These are phyloP conservation scores for Halictus rubicundus DNA, from an alignment of 1,140 invertebrate species.

Conservation along the genomic window DNA sequence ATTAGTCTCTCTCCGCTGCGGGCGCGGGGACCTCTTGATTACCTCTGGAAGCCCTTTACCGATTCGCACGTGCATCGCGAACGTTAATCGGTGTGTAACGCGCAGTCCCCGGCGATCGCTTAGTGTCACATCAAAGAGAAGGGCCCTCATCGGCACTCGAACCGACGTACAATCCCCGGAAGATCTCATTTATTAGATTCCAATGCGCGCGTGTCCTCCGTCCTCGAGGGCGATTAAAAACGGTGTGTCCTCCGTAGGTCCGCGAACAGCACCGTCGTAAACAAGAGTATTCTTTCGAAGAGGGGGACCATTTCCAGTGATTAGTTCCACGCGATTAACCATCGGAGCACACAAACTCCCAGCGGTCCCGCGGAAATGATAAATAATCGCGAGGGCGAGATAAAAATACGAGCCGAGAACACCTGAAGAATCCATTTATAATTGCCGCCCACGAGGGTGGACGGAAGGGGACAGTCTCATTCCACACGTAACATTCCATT, in stretches of 20 bases:
- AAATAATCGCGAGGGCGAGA: not conserved
- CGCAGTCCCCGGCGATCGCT: not conserved
- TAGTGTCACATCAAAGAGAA: slow-evolving; percentile 40
- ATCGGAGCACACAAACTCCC: not conserved
- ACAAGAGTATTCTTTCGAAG: not conserved
- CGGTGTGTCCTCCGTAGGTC: not conserved
- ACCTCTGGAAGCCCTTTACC: not conserved
- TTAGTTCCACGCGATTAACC: slow-evolving; percentile 1
- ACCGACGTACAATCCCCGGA: slow-evolving; percentile 13
- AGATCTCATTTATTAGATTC: not conserved
- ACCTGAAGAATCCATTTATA: slow-evolving; percentile 20
- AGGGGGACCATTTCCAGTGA: not conserved
- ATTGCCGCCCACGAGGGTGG: not conserved
- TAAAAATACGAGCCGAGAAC: too few species aligned
- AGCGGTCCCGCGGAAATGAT: not conserved
- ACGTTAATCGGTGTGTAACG: slow-evolving; percentile 25
- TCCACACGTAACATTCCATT: slow-evolving; percentile 24
- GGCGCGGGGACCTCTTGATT: slow-evolving; percentile 9
- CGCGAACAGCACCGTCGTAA: not conserved
- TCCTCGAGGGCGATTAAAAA: not conserved
- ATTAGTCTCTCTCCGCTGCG: not conserved
- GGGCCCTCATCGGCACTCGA: not conserved
- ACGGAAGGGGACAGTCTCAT: not conserved
- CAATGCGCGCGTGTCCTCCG: not conserved
- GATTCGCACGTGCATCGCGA: slow-evolving; percentile 18